Evolutionary conservation across 2,113 vertebrate species (phyloP), one percentile per base, ranked within the genome.

Genomic region (Aphelocoma coerulescens): DNA sequence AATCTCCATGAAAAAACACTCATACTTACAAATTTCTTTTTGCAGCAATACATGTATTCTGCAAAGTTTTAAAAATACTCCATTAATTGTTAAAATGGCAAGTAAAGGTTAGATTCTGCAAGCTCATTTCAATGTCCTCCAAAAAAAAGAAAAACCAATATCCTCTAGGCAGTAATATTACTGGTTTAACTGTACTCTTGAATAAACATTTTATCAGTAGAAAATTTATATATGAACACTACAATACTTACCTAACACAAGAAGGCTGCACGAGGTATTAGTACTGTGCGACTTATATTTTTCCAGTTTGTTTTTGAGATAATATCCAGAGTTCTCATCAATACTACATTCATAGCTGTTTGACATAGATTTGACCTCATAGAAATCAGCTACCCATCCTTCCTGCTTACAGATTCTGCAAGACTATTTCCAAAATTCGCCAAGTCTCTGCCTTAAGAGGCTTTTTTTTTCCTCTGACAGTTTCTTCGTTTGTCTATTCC

Each of bases 271-370:
- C 91, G 95, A 82, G 97, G 89, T 91, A 94, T 94, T 83, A 92
- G 69, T 22, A 80, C 88, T 84, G 61, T 3, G 63, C 28, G 84
- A 95, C 95, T 97, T 97, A 27, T 95, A 80, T 93, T 97, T 67
- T 97, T 98, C 97, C 97, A 97, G 97, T 97, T 98, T 98, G 95
- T 88, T 90, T 97, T 97, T 97, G 93, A 97, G 96, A 85, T 96
- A 95, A 93, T 97, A 96, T 86, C 92, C 51, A 80, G 26, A 97
- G 95, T 97, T 97, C 96, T 95, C 85, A 91, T 94, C 96, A 94
- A 96, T 93, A 94, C 88, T 97, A 95, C 97, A 97, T 96, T 96
- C 41, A 94, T 85, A 94, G 96, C 91, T 97, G 91, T 92, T 79
- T 96, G 96, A 97, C 97, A 97, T 95, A 97, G 93, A 94, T 91